These are phyloP conservation scores for Stichopus chloronotus DNA, from an alignment of 35 echinoderm and acorn worm species.

Conservation along the genomic window DNA sequence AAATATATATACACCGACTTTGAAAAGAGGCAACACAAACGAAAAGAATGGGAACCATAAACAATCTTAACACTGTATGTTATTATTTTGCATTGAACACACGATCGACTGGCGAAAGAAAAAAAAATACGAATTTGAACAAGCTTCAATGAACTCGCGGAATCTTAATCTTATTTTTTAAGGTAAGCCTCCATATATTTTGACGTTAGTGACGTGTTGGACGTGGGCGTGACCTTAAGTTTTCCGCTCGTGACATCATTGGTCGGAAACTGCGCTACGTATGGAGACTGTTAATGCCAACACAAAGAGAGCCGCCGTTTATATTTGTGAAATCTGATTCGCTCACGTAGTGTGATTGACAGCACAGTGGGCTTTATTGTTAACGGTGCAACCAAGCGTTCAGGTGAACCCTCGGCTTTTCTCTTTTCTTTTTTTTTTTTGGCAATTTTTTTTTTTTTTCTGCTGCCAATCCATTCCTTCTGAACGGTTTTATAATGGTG, in stretches of 20 bases:
- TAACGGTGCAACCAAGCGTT: conserved; percentile 52
- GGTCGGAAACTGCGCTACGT: conserved; percentile 17
- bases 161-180: conserved; percentile 28
- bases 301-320: conserved; percentile 73
- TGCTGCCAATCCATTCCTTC: background rate
- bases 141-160: conserved; percentile 29
- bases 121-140: conserved; percentile 26
- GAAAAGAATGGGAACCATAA: background rate
- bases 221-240: conserved; percentile 32
- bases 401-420: conserved; percentile 57
- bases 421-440: background rate
- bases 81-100: conserved; percentile 31
- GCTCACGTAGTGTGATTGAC: conserved; percentile 60
- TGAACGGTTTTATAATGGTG: too few species aligned
- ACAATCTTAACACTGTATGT: conserved; percentile 9
- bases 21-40: too few species aligned
- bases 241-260: conserved; percentile 43
- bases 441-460: background rate
- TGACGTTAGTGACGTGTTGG: background rate
- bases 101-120: background rate
- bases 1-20: too few species aligned
- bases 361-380: conserved; percentile 66
- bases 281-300: conserved; percentile 27
- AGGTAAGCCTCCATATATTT: too few species aligned
- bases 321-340: conserved; percentile 64